Evolutionary conservation across 1,140 invertebrate genomes (phyloP).

Genomic region (Bombus vancouverensis): DNA sequence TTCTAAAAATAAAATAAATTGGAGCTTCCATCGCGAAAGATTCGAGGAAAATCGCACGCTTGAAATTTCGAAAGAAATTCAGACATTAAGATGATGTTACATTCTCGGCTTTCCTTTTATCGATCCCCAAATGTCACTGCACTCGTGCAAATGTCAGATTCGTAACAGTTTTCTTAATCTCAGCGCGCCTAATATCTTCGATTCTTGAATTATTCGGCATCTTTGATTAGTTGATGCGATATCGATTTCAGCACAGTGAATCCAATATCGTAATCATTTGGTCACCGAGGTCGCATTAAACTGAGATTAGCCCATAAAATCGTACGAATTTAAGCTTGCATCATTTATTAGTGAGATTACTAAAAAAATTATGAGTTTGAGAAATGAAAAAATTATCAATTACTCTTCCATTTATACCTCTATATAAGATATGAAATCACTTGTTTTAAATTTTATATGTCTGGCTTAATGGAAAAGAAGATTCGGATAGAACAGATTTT

Average conservation of each 20-base stretch:
- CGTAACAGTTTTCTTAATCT: not conserved
- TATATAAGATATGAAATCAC: not conserved
- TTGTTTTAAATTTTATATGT: too few species aligned
- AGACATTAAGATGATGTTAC: not conserved
- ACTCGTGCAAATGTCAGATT: not conserved
- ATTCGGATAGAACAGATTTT: too few species aligned
- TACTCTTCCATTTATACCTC: not conserved
- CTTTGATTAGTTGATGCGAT: too few species aligned
- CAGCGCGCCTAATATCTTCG: not conserved
- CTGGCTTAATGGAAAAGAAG: too few species aligned
- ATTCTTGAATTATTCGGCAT: not conserved
- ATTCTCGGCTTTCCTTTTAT: not conserved
- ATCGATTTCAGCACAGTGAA: not conserved
- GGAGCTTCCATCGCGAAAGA: not conserved
- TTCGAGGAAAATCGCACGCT: not conserved
- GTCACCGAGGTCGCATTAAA: too few species aligned
- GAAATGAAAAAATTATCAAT: not conserved
- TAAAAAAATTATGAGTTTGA: not conserved
- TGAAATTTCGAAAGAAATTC: not conserved
- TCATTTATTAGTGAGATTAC: not conserved
- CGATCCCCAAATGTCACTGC: conserved; percentile 21
- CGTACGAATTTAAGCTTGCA: not conserved
- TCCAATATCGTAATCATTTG: not conserved
- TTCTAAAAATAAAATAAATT: not conserved
- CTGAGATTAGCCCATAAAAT: not conserved